Evolutionary conservation across 2,113 vertebrate species (phyloP).

Genomic region (mouse (Mus musculus)): DNA sequence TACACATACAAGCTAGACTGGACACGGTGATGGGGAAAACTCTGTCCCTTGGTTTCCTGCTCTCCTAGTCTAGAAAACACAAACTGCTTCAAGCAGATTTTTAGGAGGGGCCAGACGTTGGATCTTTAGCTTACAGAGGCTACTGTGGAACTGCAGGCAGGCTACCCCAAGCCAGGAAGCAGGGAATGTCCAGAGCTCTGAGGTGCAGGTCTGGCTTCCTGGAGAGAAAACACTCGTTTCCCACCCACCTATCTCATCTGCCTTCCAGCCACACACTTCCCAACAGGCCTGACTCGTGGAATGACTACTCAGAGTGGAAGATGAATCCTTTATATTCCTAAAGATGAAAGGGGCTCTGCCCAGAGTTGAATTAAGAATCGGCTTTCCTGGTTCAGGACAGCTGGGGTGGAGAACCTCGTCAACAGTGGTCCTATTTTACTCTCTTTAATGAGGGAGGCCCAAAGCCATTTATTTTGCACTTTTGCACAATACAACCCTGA

Average conservation of each 20-base stretch:
- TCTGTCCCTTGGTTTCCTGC: background rate
- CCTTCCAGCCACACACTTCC: background rate
- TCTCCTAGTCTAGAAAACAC: background rate
- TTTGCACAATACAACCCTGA: constrained; percentile 85
- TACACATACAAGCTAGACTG: fast-evolving
- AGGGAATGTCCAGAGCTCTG: background rate
- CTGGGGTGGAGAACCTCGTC: background rate
- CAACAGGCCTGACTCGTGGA: background rate
- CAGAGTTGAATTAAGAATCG: background rate
- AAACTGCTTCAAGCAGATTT: background rate
- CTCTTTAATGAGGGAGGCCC: constrained; percentile 68
- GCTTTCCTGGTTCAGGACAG: background rate
- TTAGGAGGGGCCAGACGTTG: background rate
- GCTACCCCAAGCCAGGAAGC: background rate
- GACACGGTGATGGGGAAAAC: fast-evolving
- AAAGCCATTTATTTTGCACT: constrained; percentile 82
- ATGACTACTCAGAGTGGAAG: background rate
- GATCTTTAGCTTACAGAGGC: background rate
- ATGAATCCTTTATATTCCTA: too few species aligned
- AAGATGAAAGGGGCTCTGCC: background rate
- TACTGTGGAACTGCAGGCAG: background rate
- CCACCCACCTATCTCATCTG: too few species aligned
- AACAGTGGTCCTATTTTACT: background rate
- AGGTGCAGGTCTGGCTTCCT: background rate
- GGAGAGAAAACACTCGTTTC: background rate